Evolutionary conservation across 1,140 invertebrate species (phyloP).

Genomic region (Penaeus indicus): DNA sequence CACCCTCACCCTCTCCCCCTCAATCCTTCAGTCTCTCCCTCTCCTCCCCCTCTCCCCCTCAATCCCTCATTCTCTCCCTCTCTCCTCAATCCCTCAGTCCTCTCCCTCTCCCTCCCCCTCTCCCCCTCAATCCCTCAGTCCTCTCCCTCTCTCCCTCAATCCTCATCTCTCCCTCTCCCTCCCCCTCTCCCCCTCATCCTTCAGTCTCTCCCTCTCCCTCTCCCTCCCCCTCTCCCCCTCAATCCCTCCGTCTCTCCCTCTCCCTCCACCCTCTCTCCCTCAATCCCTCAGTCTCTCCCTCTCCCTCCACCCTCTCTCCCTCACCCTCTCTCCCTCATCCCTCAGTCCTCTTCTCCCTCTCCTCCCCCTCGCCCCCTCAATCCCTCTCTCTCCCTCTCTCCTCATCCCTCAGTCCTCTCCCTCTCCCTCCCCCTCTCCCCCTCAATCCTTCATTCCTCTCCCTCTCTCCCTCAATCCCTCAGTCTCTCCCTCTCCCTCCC

Average conservation of each 20-base stretch:
- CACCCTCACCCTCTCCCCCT: too few species aligned
- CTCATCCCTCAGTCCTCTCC: neutral
- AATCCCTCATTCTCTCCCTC: too few species aligned
- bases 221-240: conserved; percentile 30
- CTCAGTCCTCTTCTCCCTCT: neutral
- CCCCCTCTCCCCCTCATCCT: neutral
- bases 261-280: neutral
- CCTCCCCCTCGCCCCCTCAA: neutral
- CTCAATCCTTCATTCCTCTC: too few species aligned
- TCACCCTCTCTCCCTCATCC: neutral
- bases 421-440: neutral
- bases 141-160: conserved; percentile 23
- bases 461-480: neutral
- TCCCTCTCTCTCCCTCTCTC: too few species aligned
- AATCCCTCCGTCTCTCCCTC: neutral
- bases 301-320: neutral
- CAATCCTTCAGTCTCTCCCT: neutral
- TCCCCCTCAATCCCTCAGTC: neutral
- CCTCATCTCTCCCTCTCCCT: neutral
- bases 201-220: conserved; percentile 29
- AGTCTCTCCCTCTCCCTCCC: neutral
- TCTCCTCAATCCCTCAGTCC: neutral
- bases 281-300: neutral
- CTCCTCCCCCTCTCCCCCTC: neutral
- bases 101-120: neutral